Base-by-base conservation (phyloP, 2,113 vertebrate genomes). In the Aspiorhynchus laticeps region DNA sequence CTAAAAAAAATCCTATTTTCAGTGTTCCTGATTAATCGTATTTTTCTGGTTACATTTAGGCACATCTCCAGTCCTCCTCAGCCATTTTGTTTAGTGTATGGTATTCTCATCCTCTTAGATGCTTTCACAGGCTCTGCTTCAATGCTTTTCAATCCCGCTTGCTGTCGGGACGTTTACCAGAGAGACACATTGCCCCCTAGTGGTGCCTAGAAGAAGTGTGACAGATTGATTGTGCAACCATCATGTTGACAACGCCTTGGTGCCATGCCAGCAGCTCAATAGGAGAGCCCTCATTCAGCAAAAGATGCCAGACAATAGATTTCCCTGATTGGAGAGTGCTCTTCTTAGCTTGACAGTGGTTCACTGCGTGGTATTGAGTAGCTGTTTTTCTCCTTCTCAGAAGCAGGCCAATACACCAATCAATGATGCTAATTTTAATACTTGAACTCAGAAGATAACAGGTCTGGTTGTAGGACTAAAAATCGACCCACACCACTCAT, bases 121-220 rank as follows among this genome's bases (percentile, higher is more conserved):
- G 82, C 63, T 73, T 84, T 38, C 31, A 71, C 41, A 73, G 9
- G 43, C 28, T 82, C 36, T 12, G 21, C 82, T 17, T 84, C 67
- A 53, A 38, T 59, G 79, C 28, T 28, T 81, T 56, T 69, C 59
- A 85, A 36, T 81, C 73, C 69, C 14, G n/a, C 36, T 41, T 12
- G 38, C 10, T 33, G 19, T 61, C 28, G 31, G 69, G 48, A 59
- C 31, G 24, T 53, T 31, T 38, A 84, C 41, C 83, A 79, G 92
- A 95, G 95, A 93, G 85, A 85, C 93, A 95, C 74, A 95, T 90
- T 93, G 94, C 94, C 95, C 92, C 92, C 94, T 93, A 89, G 88
- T 91, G 93, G 63, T 83, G 7, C 2, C 5, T 21, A 38, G 33
- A 33, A 76, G 21, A 11, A 83, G 7, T 8, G 51, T 14, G 80